Percentiles rank a stretch among this genome's conserved stretches.
Evolutionary conservation across 2,797 vertebrate species (phyloP).

Genomic region (Euthynnus affinis): DNA sequence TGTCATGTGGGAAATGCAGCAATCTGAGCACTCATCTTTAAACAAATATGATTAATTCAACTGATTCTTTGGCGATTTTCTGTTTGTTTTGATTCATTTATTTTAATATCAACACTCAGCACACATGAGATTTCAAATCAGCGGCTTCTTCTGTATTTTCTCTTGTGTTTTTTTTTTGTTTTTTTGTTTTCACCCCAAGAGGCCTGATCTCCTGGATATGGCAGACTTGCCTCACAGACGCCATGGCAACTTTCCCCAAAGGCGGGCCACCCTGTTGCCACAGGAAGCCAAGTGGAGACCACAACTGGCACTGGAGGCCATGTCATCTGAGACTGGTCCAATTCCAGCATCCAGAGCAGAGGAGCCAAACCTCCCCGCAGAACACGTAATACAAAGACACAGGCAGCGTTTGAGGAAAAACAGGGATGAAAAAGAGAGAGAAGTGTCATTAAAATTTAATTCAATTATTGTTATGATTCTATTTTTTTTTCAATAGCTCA

Average conservation of each 20-base stretch:
- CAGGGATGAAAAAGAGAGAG: neutral
- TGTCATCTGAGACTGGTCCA: constrained; percentile 57
- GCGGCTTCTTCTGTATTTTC: constrained; percentile 49
- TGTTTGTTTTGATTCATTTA: constrained; percentile 46
- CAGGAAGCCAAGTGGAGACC: constrained; percentile 34
- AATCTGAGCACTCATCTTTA: neutral
- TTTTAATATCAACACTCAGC: constrained; percentile 35
- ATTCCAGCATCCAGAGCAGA: constrained; percentile 24
- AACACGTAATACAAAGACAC: constrained; percentile 38
- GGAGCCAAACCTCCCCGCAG: constrained; percentile 10
- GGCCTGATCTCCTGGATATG: constrained; percentile 66
- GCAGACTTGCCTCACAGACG: constrained; percentile 46
- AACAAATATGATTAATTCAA: neutral
- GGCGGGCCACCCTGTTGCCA: constrained; percentile 55
- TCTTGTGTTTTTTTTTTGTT: constrained; percentile 28
- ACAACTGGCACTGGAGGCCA: constrained; percentile 30
- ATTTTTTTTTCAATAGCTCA: constrained; percentile 8
- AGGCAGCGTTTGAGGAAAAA: neutral
- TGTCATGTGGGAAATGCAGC: neutral
- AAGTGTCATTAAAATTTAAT: neutral
- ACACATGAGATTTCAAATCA: constrained; percentile 52
- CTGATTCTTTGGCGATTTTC: neutral
- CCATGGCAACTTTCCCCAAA: constrained; percentile 76
- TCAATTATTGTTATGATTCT: neutral
- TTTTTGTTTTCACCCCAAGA: constrained; percentile 47